Percentiles rank a stretch among this genome's conserved stretches.
phyloP scores from a whole-genome alignment of 2,797 vertebrate genomes.

The Choloepus didactylus region DNA sequence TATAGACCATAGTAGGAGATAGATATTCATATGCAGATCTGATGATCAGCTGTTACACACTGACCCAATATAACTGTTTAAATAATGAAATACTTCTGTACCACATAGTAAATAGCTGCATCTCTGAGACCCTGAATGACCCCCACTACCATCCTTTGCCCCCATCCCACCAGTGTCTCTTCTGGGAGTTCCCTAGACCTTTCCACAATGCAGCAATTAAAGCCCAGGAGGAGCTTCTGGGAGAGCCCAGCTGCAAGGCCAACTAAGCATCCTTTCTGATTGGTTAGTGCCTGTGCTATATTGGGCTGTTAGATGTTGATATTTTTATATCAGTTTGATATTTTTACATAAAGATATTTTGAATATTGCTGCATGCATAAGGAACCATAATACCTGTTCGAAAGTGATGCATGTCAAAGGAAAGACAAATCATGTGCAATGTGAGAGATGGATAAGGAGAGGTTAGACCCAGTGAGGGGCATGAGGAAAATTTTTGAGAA shows the following conservation, averaged over 20 bases:
- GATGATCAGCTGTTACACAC: neutral
- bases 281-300: neutral
- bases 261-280: slow-evolving; percentile 34
- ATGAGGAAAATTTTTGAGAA: neutral
- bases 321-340: slow-evolving; percentile 48
- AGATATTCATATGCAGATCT: neutral
- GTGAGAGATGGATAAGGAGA: neutral
- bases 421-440: neutral
- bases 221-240: neutral
- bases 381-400: neutral
- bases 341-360: slow-evolving; percentile 48
- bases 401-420: slow-evolving; percentile 20
- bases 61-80: neutral
- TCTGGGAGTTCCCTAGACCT: neutral
- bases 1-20: neutral
- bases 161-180: neutral
- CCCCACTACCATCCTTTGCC: neutral
- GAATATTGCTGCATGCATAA: neutral
- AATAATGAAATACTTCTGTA: slow-evolving; percentile 34
- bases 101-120: neutral
- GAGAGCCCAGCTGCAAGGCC: neutral
- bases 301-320: slow-evolving; percentile 16
- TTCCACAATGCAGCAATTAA: slow-evolving; percentile 30
- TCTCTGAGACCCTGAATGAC: neutral
- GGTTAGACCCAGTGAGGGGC: neutral